Evolutionary conservation across 2,113 vertebrate genomes (phyloP).

Genomic region (Aldabrachelys gigantea): DNA sequence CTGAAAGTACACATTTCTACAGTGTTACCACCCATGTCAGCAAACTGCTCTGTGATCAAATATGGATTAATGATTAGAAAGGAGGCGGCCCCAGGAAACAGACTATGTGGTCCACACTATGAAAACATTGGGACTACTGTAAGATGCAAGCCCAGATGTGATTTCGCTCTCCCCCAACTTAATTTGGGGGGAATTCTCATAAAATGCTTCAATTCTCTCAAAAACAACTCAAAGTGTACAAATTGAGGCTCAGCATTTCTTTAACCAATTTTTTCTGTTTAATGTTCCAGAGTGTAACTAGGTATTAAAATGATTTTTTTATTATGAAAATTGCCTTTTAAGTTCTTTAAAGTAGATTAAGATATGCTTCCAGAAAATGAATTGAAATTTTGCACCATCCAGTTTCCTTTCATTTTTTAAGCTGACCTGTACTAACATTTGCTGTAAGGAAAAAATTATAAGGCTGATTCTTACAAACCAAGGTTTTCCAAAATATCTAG

Average conservation of each 20-base stretch:
- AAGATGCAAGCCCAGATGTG: not conserved
- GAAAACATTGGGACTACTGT: not conserved
- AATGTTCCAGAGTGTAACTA: not conserved
- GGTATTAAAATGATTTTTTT: not conserved
- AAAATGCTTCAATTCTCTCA: not conserved
- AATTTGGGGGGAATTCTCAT: not conserved
- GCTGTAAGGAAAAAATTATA: not conserved
- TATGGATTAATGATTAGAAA: accelerated
- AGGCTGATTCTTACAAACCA: not conserved
- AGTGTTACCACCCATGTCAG: not conserved
- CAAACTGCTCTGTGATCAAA: no score
- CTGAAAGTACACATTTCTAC: not conserved
- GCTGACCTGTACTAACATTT: not conserved
- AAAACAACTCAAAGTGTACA: not conserved
- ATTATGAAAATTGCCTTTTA: not conserved
- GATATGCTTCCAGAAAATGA: not conserved
- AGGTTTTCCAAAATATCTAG: not conserved
- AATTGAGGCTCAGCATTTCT: not conserved
- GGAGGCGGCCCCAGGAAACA: not conserved
- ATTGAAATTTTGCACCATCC: not conserved
- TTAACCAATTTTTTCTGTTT: not conserved
- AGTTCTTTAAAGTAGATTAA: not conserved
- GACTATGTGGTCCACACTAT: not conserved
- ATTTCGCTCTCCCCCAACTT: not conserved
- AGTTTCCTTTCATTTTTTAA: not conserved